Conservation (phyloP, 2,113 vertebrate species). For the Cathartes aura region DNA sequence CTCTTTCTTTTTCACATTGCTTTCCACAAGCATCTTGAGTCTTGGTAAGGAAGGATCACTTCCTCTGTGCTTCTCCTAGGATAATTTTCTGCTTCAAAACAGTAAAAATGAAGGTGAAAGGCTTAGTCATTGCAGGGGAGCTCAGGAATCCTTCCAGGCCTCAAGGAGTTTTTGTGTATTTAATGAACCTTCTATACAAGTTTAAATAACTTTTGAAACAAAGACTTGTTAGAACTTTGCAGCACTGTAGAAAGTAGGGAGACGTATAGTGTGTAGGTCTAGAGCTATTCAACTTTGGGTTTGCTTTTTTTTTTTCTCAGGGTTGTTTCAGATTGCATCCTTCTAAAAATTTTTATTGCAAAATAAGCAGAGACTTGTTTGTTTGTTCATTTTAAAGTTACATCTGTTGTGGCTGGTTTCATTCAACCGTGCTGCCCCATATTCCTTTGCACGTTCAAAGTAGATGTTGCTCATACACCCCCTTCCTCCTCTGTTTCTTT, state of each 20-base stretch:
- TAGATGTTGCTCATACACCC: not conserved
- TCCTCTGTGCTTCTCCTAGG: not conserved
- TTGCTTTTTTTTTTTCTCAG: not conserved
- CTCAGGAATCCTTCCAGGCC: not conserved
- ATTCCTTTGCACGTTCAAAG: not conserved
- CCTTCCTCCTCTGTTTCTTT: not conserved
- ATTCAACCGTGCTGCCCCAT: not conserved
- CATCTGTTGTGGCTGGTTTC: not conserved
- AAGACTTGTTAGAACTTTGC: not conserved
- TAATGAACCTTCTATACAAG: not conserved
- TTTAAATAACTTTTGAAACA: not conserved
- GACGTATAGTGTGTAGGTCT: not conserved
- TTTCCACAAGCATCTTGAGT: not conserved
- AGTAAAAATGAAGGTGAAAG: not conserved
- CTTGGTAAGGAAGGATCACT: not conserved
- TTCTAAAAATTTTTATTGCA: not conserved
- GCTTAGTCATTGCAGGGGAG: not conserved
- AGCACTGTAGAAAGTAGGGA: not conserved
- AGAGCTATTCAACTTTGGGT: not conserved
- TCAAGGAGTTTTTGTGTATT: not conserved
- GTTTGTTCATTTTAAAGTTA: not conserved
- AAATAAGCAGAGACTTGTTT: not conserved
- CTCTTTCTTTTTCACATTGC: not conserved
- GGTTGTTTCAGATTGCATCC: not conserved
- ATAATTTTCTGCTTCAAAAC: not conserved